A percentile compares a stretch with the other conserved stretches of the same genome.
Evolutionary conservation across 2,888 invertebrate species (phyloP).

Genomic region (Oasisia sp.): DNA sequence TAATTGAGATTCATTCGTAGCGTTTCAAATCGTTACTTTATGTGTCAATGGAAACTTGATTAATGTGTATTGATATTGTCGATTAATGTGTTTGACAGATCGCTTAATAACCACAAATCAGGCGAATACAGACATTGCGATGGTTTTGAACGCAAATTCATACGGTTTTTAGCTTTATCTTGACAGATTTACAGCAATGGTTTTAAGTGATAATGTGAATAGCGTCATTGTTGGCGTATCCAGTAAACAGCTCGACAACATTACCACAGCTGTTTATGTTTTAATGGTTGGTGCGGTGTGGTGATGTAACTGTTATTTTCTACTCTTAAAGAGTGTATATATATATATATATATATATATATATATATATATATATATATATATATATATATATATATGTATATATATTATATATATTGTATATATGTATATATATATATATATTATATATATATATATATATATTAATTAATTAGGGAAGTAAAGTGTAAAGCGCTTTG

Average conservation of each 20-base stretch:
- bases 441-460: too few relatives aligned
- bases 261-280: neutral
- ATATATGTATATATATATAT: too few relatives aligned
- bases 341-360: slow-evolving; percentile 19
- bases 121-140: neutral
- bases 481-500: too few relatives aligned
- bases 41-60: neutral
- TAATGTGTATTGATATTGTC: neutral
- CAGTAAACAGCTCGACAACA: neutral
- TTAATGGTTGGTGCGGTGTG: neutral
- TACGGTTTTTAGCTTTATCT: neutral
- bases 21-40: too few relatives aligned
- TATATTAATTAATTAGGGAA: too few relatives aligned
- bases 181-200: neutral
- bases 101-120: neutral
- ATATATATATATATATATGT: too few relatives aligned
- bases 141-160: neutral
- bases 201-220: neutral
- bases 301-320: neutral
- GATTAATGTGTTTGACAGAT: neutral
- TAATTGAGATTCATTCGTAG: too few relatives aligned
- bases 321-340: neutral
- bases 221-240: neutral
- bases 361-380: neutral
- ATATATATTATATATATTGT: too few relatives aligned